Evolutionary conservation across 2,797 vertebrate species (phyloP).

Genomic region (Hafferia zeledoni): DNA sequence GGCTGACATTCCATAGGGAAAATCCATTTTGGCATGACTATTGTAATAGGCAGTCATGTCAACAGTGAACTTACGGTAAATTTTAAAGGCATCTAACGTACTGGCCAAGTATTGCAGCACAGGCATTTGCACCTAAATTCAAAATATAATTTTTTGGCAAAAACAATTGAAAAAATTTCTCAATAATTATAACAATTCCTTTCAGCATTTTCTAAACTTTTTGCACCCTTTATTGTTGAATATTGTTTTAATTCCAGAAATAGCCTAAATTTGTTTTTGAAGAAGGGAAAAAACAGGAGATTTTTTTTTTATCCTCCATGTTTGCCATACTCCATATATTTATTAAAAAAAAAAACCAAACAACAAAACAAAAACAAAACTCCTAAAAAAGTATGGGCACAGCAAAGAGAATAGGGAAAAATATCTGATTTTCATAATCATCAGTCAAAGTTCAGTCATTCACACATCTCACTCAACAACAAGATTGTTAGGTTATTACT

Average conservation of each 20-base stretch:
- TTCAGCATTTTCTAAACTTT: neutral
- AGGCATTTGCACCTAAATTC: neutral
- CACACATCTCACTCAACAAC: neutral
- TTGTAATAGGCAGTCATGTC: neutral
- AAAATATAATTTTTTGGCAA: neutral
- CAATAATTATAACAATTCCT: neutral
- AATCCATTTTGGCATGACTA: neutral
- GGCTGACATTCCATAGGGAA: neutral
- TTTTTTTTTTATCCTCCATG: neutral
- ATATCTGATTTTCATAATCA: neutral
- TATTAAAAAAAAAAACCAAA: neutral
- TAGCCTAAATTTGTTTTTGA: neutral
- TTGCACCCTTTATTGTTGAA: neutral
- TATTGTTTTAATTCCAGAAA: neutral
- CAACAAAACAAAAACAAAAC: neutral
- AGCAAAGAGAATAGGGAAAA: neutral
- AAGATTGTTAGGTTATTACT: neutral
- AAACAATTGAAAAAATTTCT: neutral
- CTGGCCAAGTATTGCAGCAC: neutral
- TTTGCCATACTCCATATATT: neutral
- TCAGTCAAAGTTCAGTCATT: neutral
- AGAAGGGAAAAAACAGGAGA: neutral
- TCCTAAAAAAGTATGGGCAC: neutral
- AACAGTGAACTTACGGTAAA: neutral
- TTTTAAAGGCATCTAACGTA: neutral